Evolutionary conservation across 2,888 invertebrate genomes (phyloP), one percentile per base, ranked within the genome.

Genomic region (Timema cristinae): DNA sequence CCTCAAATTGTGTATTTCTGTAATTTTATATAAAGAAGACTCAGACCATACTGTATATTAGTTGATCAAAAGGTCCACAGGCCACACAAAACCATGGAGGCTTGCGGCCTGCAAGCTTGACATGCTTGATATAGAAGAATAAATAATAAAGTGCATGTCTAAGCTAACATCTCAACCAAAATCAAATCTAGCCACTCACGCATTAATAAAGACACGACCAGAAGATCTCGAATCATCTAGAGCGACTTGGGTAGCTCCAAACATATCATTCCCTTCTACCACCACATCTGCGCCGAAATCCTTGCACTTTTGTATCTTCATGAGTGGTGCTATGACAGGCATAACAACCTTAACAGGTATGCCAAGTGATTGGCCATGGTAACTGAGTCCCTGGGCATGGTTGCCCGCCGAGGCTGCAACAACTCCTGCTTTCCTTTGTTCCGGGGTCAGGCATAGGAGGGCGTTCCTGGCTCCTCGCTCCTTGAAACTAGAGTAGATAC

Each of bases 391-490:
- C 66, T 85, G 79, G 4, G 86, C 87, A 78, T 87, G 87, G 79
- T 87, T 87, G 4, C 87, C 86, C 15, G 86, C 86, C 71, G 85
- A 85, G 2, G 86, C 86, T 8, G 86, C 84, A 70, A 85, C 83
- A 7, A 86, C 85, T 15, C 86, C 86, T 7, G 7, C 9, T 13
- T 73, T 76, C 72, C 77, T 77, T 73, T 80, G 80, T 77, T 85
- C 81, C 78, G 80, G 75, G 32, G 78, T 72, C 52, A 86, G 77
- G 79, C 81, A 82, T 76, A 84, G 77, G 47, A 86, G 79, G 6
- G 84, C 82, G 76, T 84, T 84, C 69, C 85, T 77, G 1, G 86
- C 87, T 48, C 87, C 87, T 73, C 87, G 78, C 76, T 87, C 87
- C 78, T 87, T 87, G 79, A 87, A 86, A 76, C 85, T 84, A 32